A percentile compares a stretch with the other conserved stretches of the same genome.
Evolutionary conservation across 2,113 vertebrate genomes (phyloP).

Genomic region (Nanorana parkeri): DNA sequence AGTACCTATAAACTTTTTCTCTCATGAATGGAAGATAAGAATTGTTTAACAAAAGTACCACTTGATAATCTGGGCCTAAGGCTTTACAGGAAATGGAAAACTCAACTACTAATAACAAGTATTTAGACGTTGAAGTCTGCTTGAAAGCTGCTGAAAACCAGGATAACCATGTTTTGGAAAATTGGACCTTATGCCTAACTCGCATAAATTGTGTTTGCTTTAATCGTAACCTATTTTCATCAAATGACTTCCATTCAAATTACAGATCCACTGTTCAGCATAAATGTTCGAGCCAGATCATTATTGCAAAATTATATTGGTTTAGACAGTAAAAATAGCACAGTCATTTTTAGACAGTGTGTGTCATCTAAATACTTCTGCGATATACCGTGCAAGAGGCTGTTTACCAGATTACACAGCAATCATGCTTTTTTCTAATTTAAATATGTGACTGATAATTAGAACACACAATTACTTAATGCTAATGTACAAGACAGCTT

Average conservation of each 20-base stretch:
- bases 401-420: constrained; percentile 8
- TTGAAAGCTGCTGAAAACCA: not conserved
- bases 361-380: constrained; percentile 10
- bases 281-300: not conserved
- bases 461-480: not conserved
- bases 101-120: constrained; percentile 21
- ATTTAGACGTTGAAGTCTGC: not conserved
- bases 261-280: constrained; percentile 10
- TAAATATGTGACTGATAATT: constrained; percentile 20
- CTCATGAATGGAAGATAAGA: constrained; percentile 14
- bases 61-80: constrained; percentile 21
- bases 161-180: not conserved
- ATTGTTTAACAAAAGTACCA: constrained; percentile 18
- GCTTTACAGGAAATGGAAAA: not conserved
- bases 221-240: not conserved
- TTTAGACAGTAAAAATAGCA: constrained; percentile 2
- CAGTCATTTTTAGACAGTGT: not conserved
- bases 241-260: not conserved
- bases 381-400: not conserved
- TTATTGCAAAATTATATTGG: not conserved
- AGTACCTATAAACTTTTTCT: not conserved
- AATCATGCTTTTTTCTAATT: constrained; percentile 23
- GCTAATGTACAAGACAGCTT: not conserved
- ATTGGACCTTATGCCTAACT: not conserved
- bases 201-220: not conserved